A percentile compares a stretch with the other conserved stretches of the same genome.
Evolutionary conservation across 2,888 invertebrate genomes (phyloP).

Genomic region (Netelia virgata): DNA sequence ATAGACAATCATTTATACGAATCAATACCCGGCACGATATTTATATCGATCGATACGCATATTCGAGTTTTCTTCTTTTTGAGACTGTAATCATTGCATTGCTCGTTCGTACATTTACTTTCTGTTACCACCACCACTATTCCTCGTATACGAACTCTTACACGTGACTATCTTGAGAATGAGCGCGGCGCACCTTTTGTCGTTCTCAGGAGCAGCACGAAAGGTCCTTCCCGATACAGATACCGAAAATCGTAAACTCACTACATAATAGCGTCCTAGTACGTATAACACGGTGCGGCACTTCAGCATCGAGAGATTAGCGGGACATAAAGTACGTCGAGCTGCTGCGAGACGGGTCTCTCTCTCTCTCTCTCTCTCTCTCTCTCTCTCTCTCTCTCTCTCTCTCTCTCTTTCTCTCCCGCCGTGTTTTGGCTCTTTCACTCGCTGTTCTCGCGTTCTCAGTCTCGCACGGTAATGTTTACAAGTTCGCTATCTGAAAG

Average conservation of each 20-base stretch:
- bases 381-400: conserved; percentile 18
- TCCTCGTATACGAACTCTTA: background rate
- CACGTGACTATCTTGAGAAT: conserved; percentile 63
- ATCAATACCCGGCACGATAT: background rate
- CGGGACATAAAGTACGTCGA: conserved; percentile 77
- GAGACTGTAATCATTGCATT: too few species aligned
- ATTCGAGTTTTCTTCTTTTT: background rate
- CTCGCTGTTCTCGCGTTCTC: conserved; percentile 34
- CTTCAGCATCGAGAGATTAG: conserved; percentile 80
- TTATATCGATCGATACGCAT: background rate
- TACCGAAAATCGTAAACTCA: conserved; percentile 82
- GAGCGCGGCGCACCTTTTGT: conserved; percentile 67
- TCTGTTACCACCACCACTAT: too few species aligned
- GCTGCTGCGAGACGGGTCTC: conserved; percentile 32
- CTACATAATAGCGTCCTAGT: conserved; percentile 78
- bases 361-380: conserved; percentile 11
- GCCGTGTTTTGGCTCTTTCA: conserved; percentile 4
- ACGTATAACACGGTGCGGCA: conserved; percentile 72
- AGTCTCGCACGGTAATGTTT: conserved; percentile 71
- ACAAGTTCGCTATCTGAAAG: conserved; percentile 72
- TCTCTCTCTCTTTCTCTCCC: background rate
- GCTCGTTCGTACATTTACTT: too few species aligned
- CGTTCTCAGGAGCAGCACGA: conserved; percentile 45
- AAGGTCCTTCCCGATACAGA: conserved; percentile 76
- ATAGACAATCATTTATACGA: background rate